Evolutionary conservation across 1,140 invertebrate genomes (phyloP).

Genomic region (Varroa destructor): DNA sequence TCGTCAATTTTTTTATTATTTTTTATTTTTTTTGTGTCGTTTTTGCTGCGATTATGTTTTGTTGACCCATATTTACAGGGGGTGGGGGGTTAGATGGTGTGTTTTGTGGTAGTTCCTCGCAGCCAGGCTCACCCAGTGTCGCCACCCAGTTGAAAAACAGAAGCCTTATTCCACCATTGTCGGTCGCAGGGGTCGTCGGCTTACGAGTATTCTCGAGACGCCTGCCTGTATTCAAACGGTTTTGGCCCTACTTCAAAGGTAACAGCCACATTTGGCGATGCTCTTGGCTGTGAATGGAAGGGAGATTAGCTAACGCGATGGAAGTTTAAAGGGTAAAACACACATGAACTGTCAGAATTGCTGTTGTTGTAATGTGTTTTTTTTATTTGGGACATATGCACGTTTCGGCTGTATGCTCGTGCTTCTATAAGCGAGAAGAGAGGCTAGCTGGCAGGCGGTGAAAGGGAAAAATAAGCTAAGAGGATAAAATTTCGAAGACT

Average conservation of each 20-base stretch:
- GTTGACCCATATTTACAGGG: neutral
- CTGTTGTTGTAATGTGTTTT: neutral
- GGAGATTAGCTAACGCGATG: neutral
- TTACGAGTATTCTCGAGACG: neutral
- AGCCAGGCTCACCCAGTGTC: neutral
- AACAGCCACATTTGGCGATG: neutral
- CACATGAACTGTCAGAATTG: neutral
- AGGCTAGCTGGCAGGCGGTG: too few species aligned
- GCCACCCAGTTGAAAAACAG: neutral
- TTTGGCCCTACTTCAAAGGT: constrained; percentile 17
- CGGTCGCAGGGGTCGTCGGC: neutral
- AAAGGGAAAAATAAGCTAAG: too few species aligned
- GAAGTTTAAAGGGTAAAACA: neutral
- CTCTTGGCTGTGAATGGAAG: neutral
- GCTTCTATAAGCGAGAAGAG: too few species aligned
- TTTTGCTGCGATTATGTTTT: too few species aligned
- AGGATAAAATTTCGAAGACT: too few species aligned
- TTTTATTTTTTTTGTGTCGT: too few species aligned
- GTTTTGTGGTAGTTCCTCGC: neutral
- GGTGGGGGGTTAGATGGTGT: neutral
- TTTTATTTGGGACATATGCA: too few species aligned
- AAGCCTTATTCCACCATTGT: neutral
- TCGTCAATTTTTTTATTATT: too few species aligned
- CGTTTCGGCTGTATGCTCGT: too few species aligned
- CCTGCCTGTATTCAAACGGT: constrained; percentile 13